Conservation (phyloP, 1,140 invertebrate genomes). For the Nasonia giraulti region DNA sequence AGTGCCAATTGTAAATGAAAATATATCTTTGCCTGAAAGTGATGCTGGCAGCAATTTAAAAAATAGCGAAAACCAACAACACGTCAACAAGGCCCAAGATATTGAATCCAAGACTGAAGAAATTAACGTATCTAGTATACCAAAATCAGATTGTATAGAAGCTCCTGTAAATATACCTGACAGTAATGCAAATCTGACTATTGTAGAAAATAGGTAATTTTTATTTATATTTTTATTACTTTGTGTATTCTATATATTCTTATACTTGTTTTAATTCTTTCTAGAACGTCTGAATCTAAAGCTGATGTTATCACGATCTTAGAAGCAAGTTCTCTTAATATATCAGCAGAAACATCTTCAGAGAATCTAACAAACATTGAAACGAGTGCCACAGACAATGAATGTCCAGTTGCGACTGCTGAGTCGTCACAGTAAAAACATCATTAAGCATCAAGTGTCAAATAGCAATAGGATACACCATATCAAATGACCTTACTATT, state of each 20-base stretch:
- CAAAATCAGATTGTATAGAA: conserved; percentile 46
- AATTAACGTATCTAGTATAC: conserved; percentile 8
- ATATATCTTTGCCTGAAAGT: conserved; percentile 22
- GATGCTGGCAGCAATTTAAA: conserved; percentile 26
- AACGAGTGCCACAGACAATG: conserved; percentile 25
- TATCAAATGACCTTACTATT: conserved; percentile 68
- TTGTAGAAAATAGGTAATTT: conserved; percentile 55
- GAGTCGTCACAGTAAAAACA: conserved; percentile 32
- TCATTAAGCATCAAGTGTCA: conserved; percentile 23
- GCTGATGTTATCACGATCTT: conserved; percentile 5
- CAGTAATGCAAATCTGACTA: conserved; percentile 57
- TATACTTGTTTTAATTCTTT: conserved; percentile 13
- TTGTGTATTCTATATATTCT: neutral
- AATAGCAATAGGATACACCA: conserved; percentile 62
- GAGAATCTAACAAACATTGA: conserved; percentile 17
- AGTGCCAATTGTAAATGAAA: conserved; percentile 37
- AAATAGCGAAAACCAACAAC: conserved; percentile 13
- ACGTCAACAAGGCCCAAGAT: conserved; percentile 26
- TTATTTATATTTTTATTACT: neutral
- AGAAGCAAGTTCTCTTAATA: conserved; percentile 27
- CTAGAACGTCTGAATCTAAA: conserved; percentile 35
- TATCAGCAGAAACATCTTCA: conserved; percentile 7
- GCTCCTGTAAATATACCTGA: conserved; percentile 54
- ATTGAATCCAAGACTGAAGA: conserved; percentile 36
- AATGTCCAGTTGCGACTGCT: conserved; percentile 18